Percentiles rank a stretch among this genome's conserved stretches.
These are phyloP conservation scores for Hoplodrina ambigua DNA, from an alignment of 2,888 invertebrate genomes.

Conservation along the genomic window DNA sequence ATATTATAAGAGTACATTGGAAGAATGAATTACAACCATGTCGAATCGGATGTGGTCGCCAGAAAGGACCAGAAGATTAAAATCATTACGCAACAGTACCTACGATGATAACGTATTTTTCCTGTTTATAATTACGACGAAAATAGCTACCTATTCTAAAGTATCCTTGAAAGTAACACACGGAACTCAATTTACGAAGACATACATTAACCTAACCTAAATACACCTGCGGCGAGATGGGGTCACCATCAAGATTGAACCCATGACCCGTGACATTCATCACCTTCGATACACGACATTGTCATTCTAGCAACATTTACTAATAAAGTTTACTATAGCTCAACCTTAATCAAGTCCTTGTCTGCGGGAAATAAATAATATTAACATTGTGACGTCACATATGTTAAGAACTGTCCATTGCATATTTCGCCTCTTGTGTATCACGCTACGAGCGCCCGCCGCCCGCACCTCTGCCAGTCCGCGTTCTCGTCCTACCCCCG, in stretches of 20 bases:
- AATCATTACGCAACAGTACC: no score
- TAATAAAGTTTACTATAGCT: neutral
- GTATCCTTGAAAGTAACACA: neutral
- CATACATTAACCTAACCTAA: slow-evolving; percentile 27
- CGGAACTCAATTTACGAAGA: slow-evolving; percentile 15
- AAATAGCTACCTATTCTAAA: slow-evolving; percentile 2
- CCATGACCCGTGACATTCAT: slow-evolving; percentile 31
- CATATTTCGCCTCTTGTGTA: no score
- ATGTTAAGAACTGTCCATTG: no score
- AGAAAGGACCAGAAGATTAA: neutral
- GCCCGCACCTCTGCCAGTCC: no score
- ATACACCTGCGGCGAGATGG: slow-evolving; percentile 3
- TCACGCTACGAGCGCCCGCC: no score
- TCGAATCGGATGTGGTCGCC: neutral
- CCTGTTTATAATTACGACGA: neutral
- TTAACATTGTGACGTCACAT: no score
- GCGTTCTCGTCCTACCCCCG: no score
- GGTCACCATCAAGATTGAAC: slow-evolving; percentile 15
- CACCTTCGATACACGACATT: slow-evolving; percentile 11
- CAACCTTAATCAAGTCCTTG: no score
- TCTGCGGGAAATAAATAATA: no score
- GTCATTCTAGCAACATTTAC: slow-evolving; percentile 24
- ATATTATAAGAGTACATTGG: no score
- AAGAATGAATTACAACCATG: neutral
- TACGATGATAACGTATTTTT: neutral